These are phyloP conservation scores for Zygaena filipendulae DNA, from an alignment of 2,888 invertebrate genomes.

Conservation along the genomic window DNA sequence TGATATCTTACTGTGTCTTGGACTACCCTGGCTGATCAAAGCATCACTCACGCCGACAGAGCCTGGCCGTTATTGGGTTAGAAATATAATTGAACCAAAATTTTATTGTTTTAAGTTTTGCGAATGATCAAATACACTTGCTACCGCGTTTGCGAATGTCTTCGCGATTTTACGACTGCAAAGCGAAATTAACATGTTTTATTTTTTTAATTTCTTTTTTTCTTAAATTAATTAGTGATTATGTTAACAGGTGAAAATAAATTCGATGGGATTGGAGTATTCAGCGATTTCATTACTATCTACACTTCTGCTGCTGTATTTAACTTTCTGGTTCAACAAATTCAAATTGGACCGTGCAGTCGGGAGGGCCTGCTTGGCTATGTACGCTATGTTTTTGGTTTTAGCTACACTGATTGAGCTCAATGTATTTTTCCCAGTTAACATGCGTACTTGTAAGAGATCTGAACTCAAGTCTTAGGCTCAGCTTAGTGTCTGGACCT, in stretches of 20 bases:
- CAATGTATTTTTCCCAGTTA: slow-evolving; percentile 93
- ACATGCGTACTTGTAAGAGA: slow-evolving; percentile 85
- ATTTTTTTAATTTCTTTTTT: slow-evolving; percentile 13
- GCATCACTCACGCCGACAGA: slow-evolving; percentile 84
- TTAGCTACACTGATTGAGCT: slow-evolving; percentile 91
- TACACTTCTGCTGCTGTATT: slow-evolving; percentile 84
- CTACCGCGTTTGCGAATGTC: slow-evolving; percentile 8
- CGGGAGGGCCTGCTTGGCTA: slow-evolving; percentile 84
- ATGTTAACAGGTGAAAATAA: slow-evolving; percentile 78
- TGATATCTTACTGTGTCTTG: slow-evolving; percentile 87
- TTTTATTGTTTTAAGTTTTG: no score
- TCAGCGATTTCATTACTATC: slow-evolving; percentile 90
- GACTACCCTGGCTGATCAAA: slow-evolving; percentile 90
- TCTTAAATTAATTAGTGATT: no score
- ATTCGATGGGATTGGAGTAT: slow-evolving; percentile 91
- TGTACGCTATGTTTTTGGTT: slow-evolving; percentile 89
- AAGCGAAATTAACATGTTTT: slow-evolving; percentile 19
- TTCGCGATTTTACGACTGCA: slow-evolving; percentile 19
- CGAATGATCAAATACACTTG: no score
- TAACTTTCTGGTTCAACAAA: slow-evolving; percentile 87
- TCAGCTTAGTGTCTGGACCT: no score
- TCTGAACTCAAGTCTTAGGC: slow-evolving; percentile 49
- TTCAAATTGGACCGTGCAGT: slow-evolving; percentile 88
- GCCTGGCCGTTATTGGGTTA: slow-evolving; percentile 81
- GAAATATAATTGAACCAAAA: no score